Base-by-base conservation (phyloP, 2,888 invertebrate species). In the Noctuana brunneofusca region DNA sequence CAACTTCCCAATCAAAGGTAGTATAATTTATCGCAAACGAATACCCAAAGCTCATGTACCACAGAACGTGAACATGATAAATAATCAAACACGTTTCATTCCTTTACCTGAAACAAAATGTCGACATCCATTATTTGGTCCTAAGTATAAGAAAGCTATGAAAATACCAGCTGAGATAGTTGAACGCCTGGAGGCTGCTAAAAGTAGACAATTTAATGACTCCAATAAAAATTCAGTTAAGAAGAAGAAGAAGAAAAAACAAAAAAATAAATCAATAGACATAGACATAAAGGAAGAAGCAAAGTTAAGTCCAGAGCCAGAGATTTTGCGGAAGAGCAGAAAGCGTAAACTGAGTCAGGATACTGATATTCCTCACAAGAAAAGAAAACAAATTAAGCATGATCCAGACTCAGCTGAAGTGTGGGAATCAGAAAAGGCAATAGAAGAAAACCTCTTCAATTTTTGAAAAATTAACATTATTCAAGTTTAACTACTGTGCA, bases 401-500 rank as follows among this genome's bases (percentile, higher is more conserved):
- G 75, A 83, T 35, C 73, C 71, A 16, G 76, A 80, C 43, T 74
- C 79, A 12, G 76, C 75, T 30, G 84, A 80, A 56, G 78, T 76
- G 1, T 89, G 89, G 89, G 88, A 84, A 5, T 87, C 87, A 0
- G 88, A 85, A 65, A 78, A 82, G 69, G 85, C 85, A 22, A 89
- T 89, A 67, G 86, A 86, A 71, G 77, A 87, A 71, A 89, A 80
- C 69, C 80, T 89, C 53, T 89, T 89, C 74, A 84, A 81, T 68
- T 87, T 83, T 76, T 87, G 74, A 76, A 24, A n/a, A 30, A 16
- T 52, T 58, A 53, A 38, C 2, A 38, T 14, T 27, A 9, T 12
- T 38, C n/a, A n/a, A n/a, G 30, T 50, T 41, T 54, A 41, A 55
- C 27, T 27, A 27, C 27, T 27, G 27, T 8, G 16, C 16, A 16